These are phyloP conservation scores for Spilarctia lutea DNA, from an alignment of 2,888 invertebrate genomes.

Conservation along the genomic window DNA sequence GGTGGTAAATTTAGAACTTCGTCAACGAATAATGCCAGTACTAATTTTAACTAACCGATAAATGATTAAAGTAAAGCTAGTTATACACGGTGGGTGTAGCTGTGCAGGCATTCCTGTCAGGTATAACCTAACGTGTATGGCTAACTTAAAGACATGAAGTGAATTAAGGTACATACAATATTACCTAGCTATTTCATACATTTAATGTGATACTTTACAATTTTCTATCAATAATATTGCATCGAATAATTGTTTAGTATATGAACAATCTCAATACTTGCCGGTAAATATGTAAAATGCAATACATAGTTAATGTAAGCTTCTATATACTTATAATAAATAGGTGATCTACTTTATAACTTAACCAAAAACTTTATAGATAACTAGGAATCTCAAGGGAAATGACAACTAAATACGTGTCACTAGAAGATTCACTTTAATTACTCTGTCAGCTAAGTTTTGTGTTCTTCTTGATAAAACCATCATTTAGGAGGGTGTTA, in stretches of 20 bases:
- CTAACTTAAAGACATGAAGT: background rate
- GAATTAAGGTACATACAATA: background rate
- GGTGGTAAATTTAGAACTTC: conserved; percentile 42
- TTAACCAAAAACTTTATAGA: background rate
- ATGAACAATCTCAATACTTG: conserved; percentile 40
- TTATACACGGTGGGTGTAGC: too few species aligned
- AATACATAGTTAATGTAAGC: conserved; percentile 1
- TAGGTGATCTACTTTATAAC: background rate
- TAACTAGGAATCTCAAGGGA: background rate
- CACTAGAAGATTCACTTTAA: background rate
- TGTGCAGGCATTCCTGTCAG: too few species aligned
- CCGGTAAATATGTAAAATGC: conserved; percentile 38
- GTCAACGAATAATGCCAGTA: conserved; percentile 56
- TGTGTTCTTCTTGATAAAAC: too few species aligned
- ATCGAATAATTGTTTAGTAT: conserved; percentile 19
- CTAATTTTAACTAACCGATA: conserved; percentile 40
- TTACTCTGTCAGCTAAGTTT: background rate
- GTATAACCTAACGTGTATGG: background rate
- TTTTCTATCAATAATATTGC: conserved; percentile 1
- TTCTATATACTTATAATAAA: background rate
- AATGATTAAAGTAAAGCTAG: background rate
- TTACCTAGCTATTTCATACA: background rate
- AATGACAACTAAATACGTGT: background rate
- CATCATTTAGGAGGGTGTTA: too few species aligned
- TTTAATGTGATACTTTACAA: conserved; percentile 18